Base-by-base conservation (phyloP, 2,113 vertebrate genomes). In the Carollia perspicillata region DNA sequence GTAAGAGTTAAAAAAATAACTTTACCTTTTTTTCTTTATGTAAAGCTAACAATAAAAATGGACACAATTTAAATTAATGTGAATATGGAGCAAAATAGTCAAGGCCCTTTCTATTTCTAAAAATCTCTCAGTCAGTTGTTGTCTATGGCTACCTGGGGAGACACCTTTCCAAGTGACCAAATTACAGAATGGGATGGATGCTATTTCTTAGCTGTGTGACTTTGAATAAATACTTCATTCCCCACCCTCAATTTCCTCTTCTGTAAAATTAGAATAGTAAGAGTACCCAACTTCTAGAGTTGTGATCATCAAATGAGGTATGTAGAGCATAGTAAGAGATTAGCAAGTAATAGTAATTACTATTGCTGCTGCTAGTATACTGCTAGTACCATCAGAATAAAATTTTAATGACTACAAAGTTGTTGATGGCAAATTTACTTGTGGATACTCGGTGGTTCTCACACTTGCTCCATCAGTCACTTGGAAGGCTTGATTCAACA, bases 401-500 rank as follows among this genome's bases (percentile, higher is more conserved):
- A 97, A 90, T 97, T 94, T 77, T 83, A 47, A 60, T 49, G 71
- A 69, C 51, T 66, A 28, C 72, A 63, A 81, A 75, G 80, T 63
- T 58, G 23, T 37, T 42, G 89, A 55, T 16, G 35, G 63, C 30
- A 47, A 84, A 26, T 30, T 58, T 26, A 0, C 18, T 42, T 63
- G 22, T 33, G 4, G 9, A 10, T 14, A 20, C 8, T 20, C 28
- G 44, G 72, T 58, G 8, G 6, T 66, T 84, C 74, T 80, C 90
- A 88, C 53, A 63, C 30, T 30, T 80, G 53, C 17, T 20, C 26
- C 12, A 14, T 37, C 30, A 66, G 30, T 88, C 23, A 53, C 11
- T 10, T 7, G 1, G 16, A 47, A 42, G 30, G 8, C 13, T 22
- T 58, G 2, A 75, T 72, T 80, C 23, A 63, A 49, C 18, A 49